Percentiles rank a stretch among this genome's conserved stretches.
Conservation (phyloP, 2,888 invertebrate species). For the Tinea pellionella region DNA sequence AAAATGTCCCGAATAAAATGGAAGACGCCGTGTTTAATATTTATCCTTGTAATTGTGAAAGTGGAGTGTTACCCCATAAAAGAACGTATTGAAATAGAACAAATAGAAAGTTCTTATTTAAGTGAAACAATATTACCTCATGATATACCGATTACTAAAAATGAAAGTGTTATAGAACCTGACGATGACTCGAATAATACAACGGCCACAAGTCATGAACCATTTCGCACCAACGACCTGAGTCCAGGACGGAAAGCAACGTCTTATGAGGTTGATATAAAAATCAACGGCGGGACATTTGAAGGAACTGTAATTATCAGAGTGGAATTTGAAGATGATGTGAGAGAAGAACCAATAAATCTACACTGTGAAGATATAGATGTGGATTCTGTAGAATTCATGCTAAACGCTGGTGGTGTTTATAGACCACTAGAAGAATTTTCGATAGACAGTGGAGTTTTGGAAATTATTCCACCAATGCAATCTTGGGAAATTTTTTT, state of each 20-base stretch:
- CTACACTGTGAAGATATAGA: conserved; percentile 28
- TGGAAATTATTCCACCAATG: conserved; percentile 27
- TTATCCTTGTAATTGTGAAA: neutral
- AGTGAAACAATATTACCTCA: neutral
- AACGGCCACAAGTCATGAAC: neutral
- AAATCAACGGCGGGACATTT: conserved; percentile 27
- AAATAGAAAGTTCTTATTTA: neutral
- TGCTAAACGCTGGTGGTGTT: conserved; percentile 24
- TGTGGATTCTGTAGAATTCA: conserved; percentile 28
- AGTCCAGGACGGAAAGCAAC: conserved; percentile 33
- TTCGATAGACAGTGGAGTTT: conserved; percentile 21
- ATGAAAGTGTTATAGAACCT: neutral
- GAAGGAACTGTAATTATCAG: conserved; percentile 32
- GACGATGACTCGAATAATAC: conserved; percentile 15
- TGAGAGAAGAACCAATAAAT: conserved; percentile 28
- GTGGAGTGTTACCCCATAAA: neutral
- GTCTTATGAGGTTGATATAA: conserved; percentile 31
- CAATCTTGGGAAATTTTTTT: conserved; percentile 26
- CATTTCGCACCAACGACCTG: conserved; percentile 18
- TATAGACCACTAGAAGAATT: conserved; percentile 21
- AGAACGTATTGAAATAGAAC: neutral
- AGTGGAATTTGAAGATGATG: conserved; percentile 23
- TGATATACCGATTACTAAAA: neutral
- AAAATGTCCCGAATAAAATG: conserved; percentile 47
- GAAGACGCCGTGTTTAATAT: conserved; percentile 21